phyloP scores from a whole-genome alignment of 1,140 invertebrate species.

The Drosophila tristis region DNA sequence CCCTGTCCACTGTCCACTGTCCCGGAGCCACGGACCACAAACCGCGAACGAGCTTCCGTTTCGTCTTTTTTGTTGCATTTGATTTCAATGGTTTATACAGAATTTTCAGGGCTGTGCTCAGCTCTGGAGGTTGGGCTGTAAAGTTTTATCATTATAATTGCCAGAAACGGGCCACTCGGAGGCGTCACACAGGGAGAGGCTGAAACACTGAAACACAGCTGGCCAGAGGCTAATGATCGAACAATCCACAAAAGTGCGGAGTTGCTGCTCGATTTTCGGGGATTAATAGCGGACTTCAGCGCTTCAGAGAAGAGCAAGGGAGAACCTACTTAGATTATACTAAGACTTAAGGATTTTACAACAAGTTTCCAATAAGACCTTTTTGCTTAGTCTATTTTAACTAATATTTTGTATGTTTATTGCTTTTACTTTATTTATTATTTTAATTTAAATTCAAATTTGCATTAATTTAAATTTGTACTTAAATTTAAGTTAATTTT shows the following conservation, averaged over 20 bases:
- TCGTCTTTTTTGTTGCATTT: conserved; percentile 24
- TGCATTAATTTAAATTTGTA: too few relatives aligned
- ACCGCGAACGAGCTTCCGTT: conserved; percentile 43
- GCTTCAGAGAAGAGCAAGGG: too few relatives aligned
- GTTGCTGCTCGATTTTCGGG: conserved; percentile 1
- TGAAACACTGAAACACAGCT: conserved; percentile 35
- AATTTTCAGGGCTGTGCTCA: conserved; percentile 19
- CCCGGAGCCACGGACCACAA: conserved; percentile 46
- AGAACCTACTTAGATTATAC: too few relatives aligned
- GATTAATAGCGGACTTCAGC: not conserved
- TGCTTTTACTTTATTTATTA: too few relatives aligned
- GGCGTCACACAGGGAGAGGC: not conserved
- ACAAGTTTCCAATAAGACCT: too few relatives aligned
- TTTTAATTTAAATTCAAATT: too few relatives aligned
- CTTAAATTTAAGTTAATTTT: too few relatives aligned
- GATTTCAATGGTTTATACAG: conserved; percentile 44
- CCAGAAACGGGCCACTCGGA: conserved; percentile 12
- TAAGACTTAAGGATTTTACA: too few relatives aligned
- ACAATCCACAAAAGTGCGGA: conserved; percentile 12
- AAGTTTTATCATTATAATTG: conserved; percentile 58
- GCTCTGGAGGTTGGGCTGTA: conserved; percentile 4
- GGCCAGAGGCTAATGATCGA: conserved; percentile 37
- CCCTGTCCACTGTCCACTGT: conserved; percentile 2
- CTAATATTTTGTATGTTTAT: too few relatives aligned
- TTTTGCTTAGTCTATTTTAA: too few relatives aligned